Base-by-base conservation (phyloP, 2,888 invertebrate species). In the Helobdella robusta region DNA sequence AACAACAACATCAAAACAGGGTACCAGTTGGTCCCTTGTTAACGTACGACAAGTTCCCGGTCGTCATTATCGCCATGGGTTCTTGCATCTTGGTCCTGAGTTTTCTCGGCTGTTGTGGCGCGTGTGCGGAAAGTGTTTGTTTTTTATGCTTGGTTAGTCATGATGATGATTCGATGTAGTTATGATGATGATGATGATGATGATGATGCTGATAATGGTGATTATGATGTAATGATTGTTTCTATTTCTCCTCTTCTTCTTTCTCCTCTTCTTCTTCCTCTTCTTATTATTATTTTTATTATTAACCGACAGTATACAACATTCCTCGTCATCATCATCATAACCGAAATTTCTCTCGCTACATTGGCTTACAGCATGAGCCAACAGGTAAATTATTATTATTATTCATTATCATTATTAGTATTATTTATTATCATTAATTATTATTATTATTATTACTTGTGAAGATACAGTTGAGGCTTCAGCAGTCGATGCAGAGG, bases 21-120 rank as follows among this genome's bases (percentile, higher is more conserved):
- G 25, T 66, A 25, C 66, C 66, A 23, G 66, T 40, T n/a, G 59
- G 66, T 50, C 61, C 66, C 2, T 52, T 66, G 11, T 35, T 66
- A 36, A 66, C 66, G 20, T 62, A 35, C 48, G 65, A 65, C 56
- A 65, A 46, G 32, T 25, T 67, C 25, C 58, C 65, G 2, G 30
- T 67, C 3, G 20, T 67, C 48, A 35, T 67, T 40, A 64, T 67
- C 48, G 54, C 23, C 18, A 60, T 64, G 32, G 67, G 64, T 11
- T 44, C 58, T 36, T 58, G 59, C 36, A 54, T 67, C 46, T 48
- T 62, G 23, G 35, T 67, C 32, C 36, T 67, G 30, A 59, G 64
- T 30, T 67, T 67, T 25, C 60, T 67, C 25, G 67, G 64, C 20
- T 67, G 67, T 54, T 67, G 67, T 35, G 67, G 67, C 18, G 67